Base-by-base conservation (phyloP, 2,113 vertebrate species). In the Lagopus leucura region DNA sequence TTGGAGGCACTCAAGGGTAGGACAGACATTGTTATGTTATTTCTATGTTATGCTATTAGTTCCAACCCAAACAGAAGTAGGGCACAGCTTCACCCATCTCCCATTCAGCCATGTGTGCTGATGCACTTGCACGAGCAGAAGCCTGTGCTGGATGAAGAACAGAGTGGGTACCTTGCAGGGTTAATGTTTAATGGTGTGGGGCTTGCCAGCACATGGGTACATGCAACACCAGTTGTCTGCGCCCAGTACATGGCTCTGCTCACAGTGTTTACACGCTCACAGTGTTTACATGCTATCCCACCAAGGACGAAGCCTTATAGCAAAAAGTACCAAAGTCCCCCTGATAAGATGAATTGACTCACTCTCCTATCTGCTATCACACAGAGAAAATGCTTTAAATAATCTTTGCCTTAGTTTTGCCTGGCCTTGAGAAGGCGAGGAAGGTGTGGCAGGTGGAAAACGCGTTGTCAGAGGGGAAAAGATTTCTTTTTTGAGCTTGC, bases 131-230 rank as follows among this genome's bases (percentile, higher is more conserved):
- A 42, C 34, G 10, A 61, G 42, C 86, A 84, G 58, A 58, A 38
- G 66, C 30, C 64, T 19, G 22, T 7, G 1, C 5, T 55, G 36
- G 32, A 38, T 10, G 36, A 50, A 13, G 71, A 88, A 69, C 27
- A 66, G 89, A 90, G 89, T 32, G 63, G 65, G 63, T 45, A 52
- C 25, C 2, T 52, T 54, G 92, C 88, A 50, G 75, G 45, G 92
- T 93, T 89, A 95, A 95, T 96, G 57, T 91, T 96, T 96, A 92
- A 93, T 75, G 57, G 1, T 45, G 7, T 9, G 30, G 43, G 34
- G 20, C 47, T 75, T 75, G 58, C 36, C 58, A 86, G 71, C 40
- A 48, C 83, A 80, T 28, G 7, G 13, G 75, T 32, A 82, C 58
- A 70, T 0, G 5, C 32, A 57, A 43, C 0, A 2, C 38, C 43